A percentile compares a stretch with the other conserved stretches of the same genome.
Evolutionary conservation across 2,797 vertebrate genomes (phyloP).

Genomic region (Sebastes hopkinsi): DNA sequence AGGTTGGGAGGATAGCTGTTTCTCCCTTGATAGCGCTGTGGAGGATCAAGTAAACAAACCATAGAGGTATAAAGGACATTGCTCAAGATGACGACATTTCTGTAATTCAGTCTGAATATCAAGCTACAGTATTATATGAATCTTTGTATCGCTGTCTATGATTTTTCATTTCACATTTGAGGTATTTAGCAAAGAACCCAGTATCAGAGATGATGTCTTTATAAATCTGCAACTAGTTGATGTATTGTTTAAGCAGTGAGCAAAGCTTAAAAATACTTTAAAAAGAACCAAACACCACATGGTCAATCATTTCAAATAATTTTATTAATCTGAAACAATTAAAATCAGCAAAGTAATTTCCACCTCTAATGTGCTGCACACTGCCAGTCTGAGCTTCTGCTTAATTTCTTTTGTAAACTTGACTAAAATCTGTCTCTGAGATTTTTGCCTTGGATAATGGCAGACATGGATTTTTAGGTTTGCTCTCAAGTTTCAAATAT

Average conservation of each 20-base stretch:
- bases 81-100: neutral
- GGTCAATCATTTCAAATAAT: neutral
- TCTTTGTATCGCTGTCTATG: neutral
- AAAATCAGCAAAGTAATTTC: neutral
- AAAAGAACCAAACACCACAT: neutral
- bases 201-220: neutral
- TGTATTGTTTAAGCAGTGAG: neutral
- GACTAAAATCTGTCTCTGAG: neutral
- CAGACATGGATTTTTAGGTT: neutral
- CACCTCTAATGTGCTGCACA: neutral
- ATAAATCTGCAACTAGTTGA: neutral
- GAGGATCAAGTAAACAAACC: neutral
- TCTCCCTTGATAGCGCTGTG: neutral
- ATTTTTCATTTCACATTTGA: neutral
- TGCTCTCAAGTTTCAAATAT: slow-evolving; percentile 23
- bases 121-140: neutral
- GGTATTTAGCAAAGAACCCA: neutral
- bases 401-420: neutral
- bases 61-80: neutral
- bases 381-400: neutral
- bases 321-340: neutral
- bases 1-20: neutral
- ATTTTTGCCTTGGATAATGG: slow-evolving; percentile 1
- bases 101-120: neutral
- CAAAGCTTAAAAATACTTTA: too few species aligned